These are phyloP conservation scores for Emydocephalus ijimae DNA, from an alignment of 2,113 vertebrate species.

Conservation along the genomic window DNA sequence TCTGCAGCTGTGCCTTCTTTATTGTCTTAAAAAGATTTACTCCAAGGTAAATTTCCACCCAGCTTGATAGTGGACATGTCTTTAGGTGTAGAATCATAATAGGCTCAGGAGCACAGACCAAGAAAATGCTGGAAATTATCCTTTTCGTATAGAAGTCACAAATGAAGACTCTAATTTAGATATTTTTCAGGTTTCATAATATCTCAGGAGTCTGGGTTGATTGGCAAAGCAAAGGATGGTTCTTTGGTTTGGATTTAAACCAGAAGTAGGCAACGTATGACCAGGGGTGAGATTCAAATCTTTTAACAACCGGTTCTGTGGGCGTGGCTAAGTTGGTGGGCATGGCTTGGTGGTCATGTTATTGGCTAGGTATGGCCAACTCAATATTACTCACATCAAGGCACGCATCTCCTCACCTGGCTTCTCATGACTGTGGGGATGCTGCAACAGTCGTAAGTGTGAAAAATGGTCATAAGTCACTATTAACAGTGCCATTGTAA, in stretches of 20 bases:
- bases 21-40: not conserved
- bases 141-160: not conserved
- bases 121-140: not conserved
- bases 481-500: too few species aligned
- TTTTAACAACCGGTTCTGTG: too few species aligned
- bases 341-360: too few species aligned
- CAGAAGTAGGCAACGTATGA: not conserved
- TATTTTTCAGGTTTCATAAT: not conserved
- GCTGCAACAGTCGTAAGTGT: too few species aligned
- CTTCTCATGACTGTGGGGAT: too few species aligned
- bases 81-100: not conserved
- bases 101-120: not conserved
- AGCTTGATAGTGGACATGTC: not conserved
- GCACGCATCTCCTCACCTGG: too few species aligned
- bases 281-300: too few species aligned
- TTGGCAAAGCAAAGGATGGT: not conserved
- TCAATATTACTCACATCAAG: too few species aligned
- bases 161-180: not conserved
- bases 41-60: not conserved
- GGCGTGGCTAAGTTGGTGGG: too few species aligned
- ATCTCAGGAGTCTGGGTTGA: not conserved
- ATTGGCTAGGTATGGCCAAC: too few species aligned
- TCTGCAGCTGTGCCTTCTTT: not conserved
- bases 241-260: not conserved
- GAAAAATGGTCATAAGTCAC: too few species aligned